Evolutionary conservation across 1,140 invertebrate species (phyloP), one percentile per base, ranked within the genome.

Genomic region (Homarus americanus): DNA sequence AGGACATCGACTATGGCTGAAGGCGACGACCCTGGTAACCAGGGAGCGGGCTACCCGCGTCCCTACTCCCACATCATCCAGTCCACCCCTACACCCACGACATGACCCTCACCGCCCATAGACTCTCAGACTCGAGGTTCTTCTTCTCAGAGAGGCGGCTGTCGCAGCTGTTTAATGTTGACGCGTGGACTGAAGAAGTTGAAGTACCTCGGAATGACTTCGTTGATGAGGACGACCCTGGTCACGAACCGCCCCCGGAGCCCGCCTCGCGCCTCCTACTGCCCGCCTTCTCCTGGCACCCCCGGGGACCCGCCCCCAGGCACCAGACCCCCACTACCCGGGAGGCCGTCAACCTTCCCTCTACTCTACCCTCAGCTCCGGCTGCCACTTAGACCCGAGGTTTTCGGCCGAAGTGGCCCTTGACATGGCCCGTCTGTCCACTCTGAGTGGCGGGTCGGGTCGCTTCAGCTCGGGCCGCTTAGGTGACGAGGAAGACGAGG

Each of bases 131-230:
- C 78, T 89, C 87, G 3, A 73, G 79, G 53, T 89, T 89, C 69
- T 92, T 92, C 72, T 92, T 91, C 78, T 91, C 92, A 28, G 92
- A 93, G 41, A 82, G 92, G 93, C 95, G 97, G 92, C 94, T 97
- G 93, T 97, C 97, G 93, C 96, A 97, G 95, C 96, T 97, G 92
- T 96, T 97, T 93, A 96, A 97, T 95, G 95, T 93, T 93, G 95
- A 94, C 32, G 94, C 94, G 91, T 95, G 94, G 92, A 94, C 94
- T 0, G 93, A 94, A 7, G 93, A 95, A 63, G 66, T 12, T 90
- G 93, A 40, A 41, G 79, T 41, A n/a, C 20, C 78, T 2, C 78
- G 41, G 15, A 93, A 32, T 87, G 92, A 44, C 92, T 88, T 83
- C 63, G 78, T 10, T 44, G 91, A 92, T 44, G 73, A 82, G 36